Evolutionary conservation across 2,888 invertebrate species (phyloP).

Genomic region (Tromatobia lineatoria): DNA sequence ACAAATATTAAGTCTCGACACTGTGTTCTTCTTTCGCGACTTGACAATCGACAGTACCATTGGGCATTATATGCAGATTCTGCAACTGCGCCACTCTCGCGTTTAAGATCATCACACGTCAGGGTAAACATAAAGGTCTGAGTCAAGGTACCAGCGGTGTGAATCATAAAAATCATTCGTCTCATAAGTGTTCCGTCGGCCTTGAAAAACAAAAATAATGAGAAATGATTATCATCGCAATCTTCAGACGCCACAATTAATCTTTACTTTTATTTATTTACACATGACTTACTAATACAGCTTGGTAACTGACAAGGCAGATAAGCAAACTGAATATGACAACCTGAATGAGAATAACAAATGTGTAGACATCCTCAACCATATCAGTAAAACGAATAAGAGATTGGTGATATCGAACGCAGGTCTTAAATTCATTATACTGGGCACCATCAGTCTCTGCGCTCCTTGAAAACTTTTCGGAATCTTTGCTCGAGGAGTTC

Average conservation of each 20-base stretch:
- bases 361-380: slow-evolving; percentile 69
- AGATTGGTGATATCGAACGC: slow-evolving; percentile 66
- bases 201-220: slow-evolving; percentile 50
- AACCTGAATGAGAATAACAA: slow-evolving; percentile 70
- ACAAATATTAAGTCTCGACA: slow-evolving; percentile 70
- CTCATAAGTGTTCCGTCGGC: slow-evolving; percentile 52
- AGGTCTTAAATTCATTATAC: slow-evolving; percentile 52
- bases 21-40: slow-evolving; percentile 56
- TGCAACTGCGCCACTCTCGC: slow-evolving; percentile 71
- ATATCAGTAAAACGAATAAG: slow-evolving; percentile 68
- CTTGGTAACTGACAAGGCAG: slow-evolving; percentile 73
- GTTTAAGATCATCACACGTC: slow-evolving; percentile 74
- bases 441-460: not conserved
- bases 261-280: not conserved
- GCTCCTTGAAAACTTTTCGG: not conserved
- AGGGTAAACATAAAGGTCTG: slow-evolving; percentile 71
- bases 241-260: not conserved
- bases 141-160: slow-evolving; percentile 57
- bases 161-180: slow-evolving; percentile 63
- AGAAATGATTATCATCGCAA: not conserved
- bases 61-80: slow-evolving; percentile 72
- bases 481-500: not conserved
- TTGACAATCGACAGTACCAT: slow-evolving; percentile 72
- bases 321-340: slow-evolving; percentile 70
- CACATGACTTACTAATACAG: slow-evolving; percentile 72